These are phyloP conservation scores for Leptogaster cylindrica DNA, from an alignment of 2,888 invertebrate species.

Conservation along the genomic window DNA sequence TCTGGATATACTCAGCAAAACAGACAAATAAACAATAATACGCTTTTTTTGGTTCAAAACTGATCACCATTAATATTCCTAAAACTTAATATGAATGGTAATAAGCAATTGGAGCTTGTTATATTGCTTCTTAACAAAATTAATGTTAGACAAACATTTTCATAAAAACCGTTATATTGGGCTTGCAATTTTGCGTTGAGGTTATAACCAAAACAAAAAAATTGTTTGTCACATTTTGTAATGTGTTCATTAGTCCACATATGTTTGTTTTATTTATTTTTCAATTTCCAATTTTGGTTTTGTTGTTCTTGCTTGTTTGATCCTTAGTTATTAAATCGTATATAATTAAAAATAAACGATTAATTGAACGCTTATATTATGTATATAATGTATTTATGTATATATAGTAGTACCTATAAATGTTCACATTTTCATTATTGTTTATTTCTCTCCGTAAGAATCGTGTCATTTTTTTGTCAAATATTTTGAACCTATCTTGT, in stretches of 20 bases:
- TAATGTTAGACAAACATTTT: constrained; percentile 23
- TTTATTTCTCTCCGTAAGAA: constrained; percentile 30
- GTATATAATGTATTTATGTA: constrained; percentile 40
- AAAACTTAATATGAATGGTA: constrained; percentile 22
- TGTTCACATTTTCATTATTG: constrained; percentile 38
- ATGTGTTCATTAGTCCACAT: constrained; percentile 10
- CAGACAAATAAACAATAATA: too few species aligned
- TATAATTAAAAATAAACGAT: constrained; percentile 47
- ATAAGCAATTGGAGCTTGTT: constrained; percentile 29
- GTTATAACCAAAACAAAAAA: too few species aligned
- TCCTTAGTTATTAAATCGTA: constrained; percentile 37
- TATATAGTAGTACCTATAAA: constrained; percentile 36
- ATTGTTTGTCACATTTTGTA: too few species aligned
- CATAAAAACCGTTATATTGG: too few species aligned
- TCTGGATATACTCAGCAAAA: too few species aligned
- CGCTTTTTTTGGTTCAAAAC: too few species aligned
- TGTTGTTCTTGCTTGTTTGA: constrained; percentile 19
- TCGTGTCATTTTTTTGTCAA: neutral
- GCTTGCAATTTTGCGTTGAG: too few species aligned
- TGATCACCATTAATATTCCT: constrained; percentile 9
- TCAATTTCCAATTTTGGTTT: neutral
- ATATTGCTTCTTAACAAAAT: constrained; percentile 22
- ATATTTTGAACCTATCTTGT: neutral
- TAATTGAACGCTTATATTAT: constrained; percentile 46
- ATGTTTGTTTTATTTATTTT: neutral